Conservation (phyloP, 1,140 invertebrate species). For the Micrasema minimum region DNA sequence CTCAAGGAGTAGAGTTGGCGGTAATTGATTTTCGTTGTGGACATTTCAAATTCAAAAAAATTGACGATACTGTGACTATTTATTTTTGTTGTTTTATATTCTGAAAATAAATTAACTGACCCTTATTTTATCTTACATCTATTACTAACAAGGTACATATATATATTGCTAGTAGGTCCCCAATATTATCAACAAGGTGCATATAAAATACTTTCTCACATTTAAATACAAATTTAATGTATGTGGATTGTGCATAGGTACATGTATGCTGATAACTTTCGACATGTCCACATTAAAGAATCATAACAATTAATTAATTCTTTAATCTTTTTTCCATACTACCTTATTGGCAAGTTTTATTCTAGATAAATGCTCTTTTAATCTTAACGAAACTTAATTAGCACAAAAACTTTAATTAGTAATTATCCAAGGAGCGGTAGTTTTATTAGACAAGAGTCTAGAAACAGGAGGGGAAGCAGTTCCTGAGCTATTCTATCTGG, state of each 20-base stretch:
- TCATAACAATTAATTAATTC: background rate
- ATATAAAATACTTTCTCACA: too few species aligned
- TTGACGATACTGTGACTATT: too few species aligned
- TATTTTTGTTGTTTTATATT: too few species aligned
- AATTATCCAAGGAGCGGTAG: slow-evolving; percentile 7
- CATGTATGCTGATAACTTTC: background rate
- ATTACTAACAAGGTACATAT: too few species aligned
- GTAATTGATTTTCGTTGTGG: background rate
- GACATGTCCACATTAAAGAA: background rate
- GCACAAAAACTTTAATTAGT: slow-evolving; percentile 21
- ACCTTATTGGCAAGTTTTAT: too few species aligned
- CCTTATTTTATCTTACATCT: too few species aligned
- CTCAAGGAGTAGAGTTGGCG: background rate
- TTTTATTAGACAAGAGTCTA: background rate
- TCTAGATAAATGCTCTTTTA: background rate
- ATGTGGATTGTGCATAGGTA: background rate
- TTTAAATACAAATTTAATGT: background rate
- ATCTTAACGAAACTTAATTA: slow-evolving; percentile 19
- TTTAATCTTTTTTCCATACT: background rate
- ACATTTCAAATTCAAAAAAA: background rate
- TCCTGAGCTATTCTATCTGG: background rate
- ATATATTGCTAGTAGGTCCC: too few species aligned
- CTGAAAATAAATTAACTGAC: too few species aligned
- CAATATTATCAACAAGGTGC: too few species aligned
- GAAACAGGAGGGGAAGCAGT: too few species aligned